These are phyloP conservation scores for Nipponacmea schrenckii DNA, from an alignment of 2,888 invertebrate genomes.

Conservation along the genomic window DNA sequence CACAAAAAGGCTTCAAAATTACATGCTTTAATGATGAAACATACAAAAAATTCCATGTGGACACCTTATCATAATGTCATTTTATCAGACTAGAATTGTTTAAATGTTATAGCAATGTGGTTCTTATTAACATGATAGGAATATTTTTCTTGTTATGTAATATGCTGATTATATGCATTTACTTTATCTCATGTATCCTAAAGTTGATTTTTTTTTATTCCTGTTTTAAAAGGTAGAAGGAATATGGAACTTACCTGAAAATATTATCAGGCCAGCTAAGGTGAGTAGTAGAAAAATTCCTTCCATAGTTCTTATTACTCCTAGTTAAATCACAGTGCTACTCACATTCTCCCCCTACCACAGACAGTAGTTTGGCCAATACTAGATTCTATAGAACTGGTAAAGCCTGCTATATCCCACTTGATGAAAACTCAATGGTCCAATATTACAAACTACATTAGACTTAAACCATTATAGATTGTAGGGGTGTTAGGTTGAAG, in stretches of 20 bases:
- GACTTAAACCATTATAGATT: background rate
- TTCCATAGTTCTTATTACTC: constrained; percentile 1
- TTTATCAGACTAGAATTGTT: too few species aligned
- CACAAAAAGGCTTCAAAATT: too few species aligned
- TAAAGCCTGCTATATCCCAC: background rate
- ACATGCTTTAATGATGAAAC: too few species aligned
- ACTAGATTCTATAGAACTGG: background rate
- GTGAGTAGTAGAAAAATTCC: constrained; percentile 6
- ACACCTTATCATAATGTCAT: too few species aligned
- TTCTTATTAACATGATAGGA: too few species aligned
- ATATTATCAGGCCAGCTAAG: background rate
- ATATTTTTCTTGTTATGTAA: too few species aligned
- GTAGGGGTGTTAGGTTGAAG: background rate
- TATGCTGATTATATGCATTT: too few species aligned
- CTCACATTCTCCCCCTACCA: constrained; percentile 3
- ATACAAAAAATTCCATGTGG: too few species aligned
- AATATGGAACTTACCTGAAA: background rate
- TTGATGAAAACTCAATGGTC: constrained; percentile 4
- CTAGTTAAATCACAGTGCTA: constrained; percentile 2
- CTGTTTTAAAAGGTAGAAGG: too few species aligned
- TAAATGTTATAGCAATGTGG: too few species aligned
- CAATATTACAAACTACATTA: constrained; percentile 7
- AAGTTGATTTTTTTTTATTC: too few species aligned
- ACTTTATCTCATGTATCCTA: too few species aligned
- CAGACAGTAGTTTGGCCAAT: constrained; percentile 2